These are phyloP conservation scores for Neotoma lepida DNA, from an alignment of 2,113 vertebrate species.

Conservation along the genomic window DNA sequence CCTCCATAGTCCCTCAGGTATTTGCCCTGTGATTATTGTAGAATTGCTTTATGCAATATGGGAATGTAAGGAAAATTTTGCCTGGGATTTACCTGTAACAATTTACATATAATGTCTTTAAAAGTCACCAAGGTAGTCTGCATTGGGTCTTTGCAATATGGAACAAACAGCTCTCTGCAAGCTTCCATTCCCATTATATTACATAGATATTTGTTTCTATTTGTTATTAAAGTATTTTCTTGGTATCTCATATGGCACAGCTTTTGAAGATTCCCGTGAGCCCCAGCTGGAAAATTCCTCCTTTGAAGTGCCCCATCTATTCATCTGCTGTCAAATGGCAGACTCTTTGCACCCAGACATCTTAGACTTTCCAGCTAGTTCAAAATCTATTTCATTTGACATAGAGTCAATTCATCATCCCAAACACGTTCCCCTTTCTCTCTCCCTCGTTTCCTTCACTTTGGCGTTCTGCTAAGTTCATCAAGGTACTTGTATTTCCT, in stretches of 20 bases:
- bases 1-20: slow-evolving; percentile 29
- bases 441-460: slow-evolving; percentile 31
- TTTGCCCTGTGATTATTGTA: slow-evolving; percentile 28
- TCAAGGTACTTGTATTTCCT: neutral
- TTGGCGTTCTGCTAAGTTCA: slow-evolving; percentile 65
- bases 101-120: neutral
- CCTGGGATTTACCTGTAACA: neutral
- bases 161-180: neutral
- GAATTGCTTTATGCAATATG: neutral
- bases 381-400: slow-evolving; percentile 74
- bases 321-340: slow-evolving; percentile 77
- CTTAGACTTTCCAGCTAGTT: slow-evolving; percentile 77
- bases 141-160: neutral
- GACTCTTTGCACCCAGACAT: slow-evolving; percentile 67
- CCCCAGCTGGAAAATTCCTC: slow-evolving; percentile 73
- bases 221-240: slow-evolving; percentile 60
- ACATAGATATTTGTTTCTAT: slow-evolving; percentile 73
- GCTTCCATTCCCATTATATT: neutral
- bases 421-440: slow-evolving; percentile 32
- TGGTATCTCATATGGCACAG: slow-evolving; percentile 78
- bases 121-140: neutral
- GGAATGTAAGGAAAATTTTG: neutral
- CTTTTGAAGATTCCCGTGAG: slow-evolving; percentile 73
- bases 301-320: slow-evolving; percentile 78
- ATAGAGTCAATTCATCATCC: slow-evolving; percentile 67